Base-by-base conservation (phyloP, 2,113 vertebrate species). In the Ardeotis arabs region DNA sequence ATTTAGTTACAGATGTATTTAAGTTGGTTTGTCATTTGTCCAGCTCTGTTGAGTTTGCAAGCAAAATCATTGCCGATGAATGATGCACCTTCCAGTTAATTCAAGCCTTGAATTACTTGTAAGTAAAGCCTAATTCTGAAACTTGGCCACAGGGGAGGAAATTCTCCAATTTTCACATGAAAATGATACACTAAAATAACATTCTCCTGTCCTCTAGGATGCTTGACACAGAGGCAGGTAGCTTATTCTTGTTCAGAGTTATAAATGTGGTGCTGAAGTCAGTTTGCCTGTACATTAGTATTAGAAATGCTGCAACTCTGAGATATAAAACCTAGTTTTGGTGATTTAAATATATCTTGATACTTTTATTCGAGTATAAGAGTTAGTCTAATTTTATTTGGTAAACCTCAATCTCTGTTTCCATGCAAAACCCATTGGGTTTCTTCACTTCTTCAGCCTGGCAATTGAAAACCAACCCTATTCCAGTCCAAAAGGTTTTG, bases 1-100 rank as follows among this genome's bases (percentile, higher is more conserved):
- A 22, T 79, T 95, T 69, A 50, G 62, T 73, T 95, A 76, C 41
- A 66, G 81, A 64, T 39, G 45, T 66, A 33, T 85, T 91, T 83
- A 53, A 85, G 58, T 79, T 80, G 25, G 66, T 91, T 96, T 95
- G 81, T 87, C 76, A 45, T 95, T 95, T 90, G 66, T 68, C 81
- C 74, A 53, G 53, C 79, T 35, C 77, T 1, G 21, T 73, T 78
- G 73, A 59, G 55, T 82, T 72, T 91, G 72, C 75, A 66, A 45
- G n/a, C 50, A 58, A 76, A 76, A 85, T 79, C 66, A 50, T 76
- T 58, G n/a, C 39, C 78, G n/a, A 25, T 41, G 81, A 82, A 66
- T 66, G 82, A 89, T 66, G 70, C 1, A 4, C 76, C 33, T 89
- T 85, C 53, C 49, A 68, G 69, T 75, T 84, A 39, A 8, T 49